These are phyloP conservation scores for Pecten maximus DNA, from an alignment of 2,888 invertebrate species.

Conservation along the genomic window DNA sequence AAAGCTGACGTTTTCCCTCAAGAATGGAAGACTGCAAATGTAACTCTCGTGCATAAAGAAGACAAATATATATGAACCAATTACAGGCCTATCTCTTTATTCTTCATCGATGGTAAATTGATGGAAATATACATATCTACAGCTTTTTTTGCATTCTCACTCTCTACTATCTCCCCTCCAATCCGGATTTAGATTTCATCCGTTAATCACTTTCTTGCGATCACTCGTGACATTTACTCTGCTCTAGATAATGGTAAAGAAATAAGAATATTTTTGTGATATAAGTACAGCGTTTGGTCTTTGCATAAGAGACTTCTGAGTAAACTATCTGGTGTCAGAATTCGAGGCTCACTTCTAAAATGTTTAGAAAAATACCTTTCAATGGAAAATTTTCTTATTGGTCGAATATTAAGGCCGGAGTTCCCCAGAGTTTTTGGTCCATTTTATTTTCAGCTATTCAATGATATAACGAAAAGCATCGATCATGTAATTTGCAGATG, in stretches of 20 bases:
- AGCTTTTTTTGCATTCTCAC: too few species aligned
- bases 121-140: background rate
- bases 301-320: too few species aligned
- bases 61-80: background rate
- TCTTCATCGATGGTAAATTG: background rate
- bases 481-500: conserved; percentile 17
- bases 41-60: background rate
- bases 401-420: too few species aligned
- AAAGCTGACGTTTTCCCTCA: background rate
- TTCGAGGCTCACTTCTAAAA: too few species aligned
- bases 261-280: too few species aligned
- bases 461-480: background rate
- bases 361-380: too few species aligned
- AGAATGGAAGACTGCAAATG: background rate
- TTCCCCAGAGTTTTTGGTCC: too few species aligned
- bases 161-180: background rate
- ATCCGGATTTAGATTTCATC: background rate
- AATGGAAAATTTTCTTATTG: too few species aligned
- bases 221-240: background rate
- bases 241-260: background rate
- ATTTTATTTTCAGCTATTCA: too few species aligned
- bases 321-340: too few species aligned
- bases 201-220: background rate
- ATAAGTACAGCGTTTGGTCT: too few species aligned
- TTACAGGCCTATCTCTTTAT: background rate